Evolutionary conservation across 1,140 invertebrate genomes (phyloP).

Genomic region (Cotesia glomerata): DNA sequence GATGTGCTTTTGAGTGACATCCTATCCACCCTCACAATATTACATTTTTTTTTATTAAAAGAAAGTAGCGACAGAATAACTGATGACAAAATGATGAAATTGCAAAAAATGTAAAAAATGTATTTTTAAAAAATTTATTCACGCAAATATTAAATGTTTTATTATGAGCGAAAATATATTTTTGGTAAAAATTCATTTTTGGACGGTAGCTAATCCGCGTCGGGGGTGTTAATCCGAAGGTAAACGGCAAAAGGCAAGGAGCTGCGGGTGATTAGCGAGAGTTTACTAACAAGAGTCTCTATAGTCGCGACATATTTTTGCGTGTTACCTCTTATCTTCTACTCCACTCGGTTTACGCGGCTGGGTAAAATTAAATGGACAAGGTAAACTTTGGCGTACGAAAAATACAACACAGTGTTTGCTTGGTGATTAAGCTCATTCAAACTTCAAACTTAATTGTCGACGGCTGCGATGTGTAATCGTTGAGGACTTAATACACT

Average conservation of each 20-base stretch:
- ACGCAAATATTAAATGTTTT: too few relatives aligned
- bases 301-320: neutral
- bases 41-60: too few relatives aligned
- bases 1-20: slow-evolving; percentile 41
- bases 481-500: too few relatives aligned
- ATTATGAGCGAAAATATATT: neutral
- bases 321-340: neutral
- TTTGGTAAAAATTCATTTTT: neutral
- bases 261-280: slow-evolving; percentile 52
- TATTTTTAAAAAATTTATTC: too few relatives aligned
- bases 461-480: too few relatives aligned
- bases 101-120: neutral
- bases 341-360: neutral
- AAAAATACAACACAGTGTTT: too few relatives aligned
- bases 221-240: slow-evolving; percentile 50
- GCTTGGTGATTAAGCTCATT: too few relatives aligned
- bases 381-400: neutral
- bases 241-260: slow-evolving; percentile 49
- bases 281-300: slow-evolving; percentile 51
- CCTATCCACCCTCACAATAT: slow-evolving; percentile 28
- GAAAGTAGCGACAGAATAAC: neutral
- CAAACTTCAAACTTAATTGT: too few relatives aligned
- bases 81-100: neutral
- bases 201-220: slow-evolving; percentile 2
- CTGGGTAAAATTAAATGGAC: neutral